phyloP scores from a whole-genome alignment of 2,113 vertebrate species.

The Paramisgurnus dabryanus region DNA sequence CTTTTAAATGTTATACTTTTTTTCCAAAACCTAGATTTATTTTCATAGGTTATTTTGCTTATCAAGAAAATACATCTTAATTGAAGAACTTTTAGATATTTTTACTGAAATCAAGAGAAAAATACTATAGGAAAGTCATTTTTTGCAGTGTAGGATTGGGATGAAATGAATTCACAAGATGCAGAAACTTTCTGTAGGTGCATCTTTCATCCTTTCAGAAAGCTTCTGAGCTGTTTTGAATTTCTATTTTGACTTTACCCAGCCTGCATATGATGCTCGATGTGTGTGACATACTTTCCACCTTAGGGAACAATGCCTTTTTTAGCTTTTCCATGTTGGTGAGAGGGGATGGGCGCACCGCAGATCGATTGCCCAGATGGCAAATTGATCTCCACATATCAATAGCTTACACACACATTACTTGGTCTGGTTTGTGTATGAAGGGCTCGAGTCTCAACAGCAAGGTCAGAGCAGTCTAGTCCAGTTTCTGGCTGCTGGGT shows the following conservation, averaged over 20 bases:
- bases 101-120: too few species aligned
- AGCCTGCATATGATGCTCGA: constrained; percentile 6
- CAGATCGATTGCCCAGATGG: constrained; percentile 38
- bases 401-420: constrained; percentile 10
- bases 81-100: too few species aligned
- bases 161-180: too few species aligned
- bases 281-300: constrained; percentile 20
- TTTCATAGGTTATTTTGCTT: too few species aligned
- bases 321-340: constrained; percentile 28
- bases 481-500: constrained; percentile 53
- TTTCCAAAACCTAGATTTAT: too few species aligned
- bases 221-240: neutral
- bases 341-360: neutral
- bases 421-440: constrained; percentile 22
- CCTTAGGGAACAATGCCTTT: neutral
- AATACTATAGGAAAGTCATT: too few species aligned
- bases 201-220: constrained; percentile 16
- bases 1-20: too few species aligned
- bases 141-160: too few species aligned
- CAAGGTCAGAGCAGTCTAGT: constrained; percentile 60
- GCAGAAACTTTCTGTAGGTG: neutral
- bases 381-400: constrained; percentile 36
- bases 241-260: constrained; percentile 20
- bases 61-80: too few species aligned
- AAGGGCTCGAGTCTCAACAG: constrained; percentile 43